Evolutionary conservation across 2,797 vertebrate genomes (phyloP).

Genomic region (Molossus alvarezi): DNA sequence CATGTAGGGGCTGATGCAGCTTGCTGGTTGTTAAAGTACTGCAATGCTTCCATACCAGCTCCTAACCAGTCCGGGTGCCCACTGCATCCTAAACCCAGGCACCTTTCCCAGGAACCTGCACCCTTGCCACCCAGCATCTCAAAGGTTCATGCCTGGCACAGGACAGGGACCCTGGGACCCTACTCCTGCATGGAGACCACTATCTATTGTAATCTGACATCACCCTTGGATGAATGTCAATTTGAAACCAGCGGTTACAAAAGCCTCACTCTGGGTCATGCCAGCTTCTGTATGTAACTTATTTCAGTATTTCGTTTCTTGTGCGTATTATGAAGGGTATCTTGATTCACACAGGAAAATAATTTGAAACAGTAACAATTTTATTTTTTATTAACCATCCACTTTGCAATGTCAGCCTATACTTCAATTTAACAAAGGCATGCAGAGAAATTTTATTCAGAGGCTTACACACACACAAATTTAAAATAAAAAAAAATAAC

Average conservation of each 20-base stretch:
- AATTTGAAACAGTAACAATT: not conserved
- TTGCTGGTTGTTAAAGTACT: not conserved
- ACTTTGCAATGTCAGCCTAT: not conserved
- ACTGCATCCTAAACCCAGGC: not conserved
- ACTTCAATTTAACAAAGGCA: not conserved
- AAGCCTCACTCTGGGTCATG: fast-evolving
- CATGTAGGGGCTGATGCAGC: not conserved
- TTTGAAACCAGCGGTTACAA: not conserved
- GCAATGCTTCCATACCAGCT: not conserved
- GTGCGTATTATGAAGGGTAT: not conserved
- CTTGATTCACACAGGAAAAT: not conserved
- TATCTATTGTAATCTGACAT: not conserved
- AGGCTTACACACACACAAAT: not conserved
- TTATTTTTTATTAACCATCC: not conserved
- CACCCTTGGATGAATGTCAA: not conserved
- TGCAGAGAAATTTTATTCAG: not conserved
- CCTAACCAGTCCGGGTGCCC: not conserved
- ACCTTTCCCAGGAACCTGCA: fast-evolving
- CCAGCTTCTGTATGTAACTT: not conserved
- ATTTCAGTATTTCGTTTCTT: not conserved
- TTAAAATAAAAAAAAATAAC: not conserved
- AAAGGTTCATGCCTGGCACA: not conserved
- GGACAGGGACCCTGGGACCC: not conserved
- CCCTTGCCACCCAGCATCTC: not conserved
- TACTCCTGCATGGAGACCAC: fast-evolving